Evolutionary conservation across 2,797 vertebrate species (phyloP).

Genomic region (Lagorchestes hirsutus): DNA sequence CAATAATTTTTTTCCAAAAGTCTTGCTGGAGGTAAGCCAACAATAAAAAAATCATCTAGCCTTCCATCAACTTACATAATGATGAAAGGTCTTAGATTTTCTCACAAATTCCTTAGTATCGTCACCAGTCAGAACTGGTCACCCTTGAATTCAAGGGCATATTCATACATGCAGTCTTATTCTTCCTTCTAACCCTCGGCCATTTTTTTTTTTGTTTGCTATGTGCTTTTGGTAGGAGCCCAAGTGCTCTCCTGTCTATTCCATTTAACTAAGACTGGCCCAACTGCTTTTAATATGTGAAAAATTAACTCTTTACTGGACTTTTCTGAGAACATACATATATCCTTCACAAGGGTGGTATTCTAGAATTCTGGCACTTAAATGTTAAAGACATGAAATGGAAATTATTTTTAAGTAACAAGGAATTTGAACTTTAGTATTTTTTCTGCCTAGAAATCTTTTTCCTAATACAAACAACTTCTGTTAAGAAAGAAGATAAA

Average conservation of each 20-base stretch:
- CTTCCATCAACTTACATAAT: slow-evolving; percentile 16
- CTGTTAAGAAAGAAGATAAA: slow-evolving; percentile 12
- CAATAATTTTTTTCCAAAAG: slow-evolving; percentile 30
- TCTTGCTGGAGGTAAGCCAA: neutral
- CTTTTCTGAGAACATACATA: slow-evolving; percentile 35
- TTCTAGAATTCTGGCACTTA: slow-evolving; percentile 12
- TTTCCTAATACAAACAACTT: neutral
- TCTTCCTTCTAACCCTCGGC: slow-evolving; percentile 15
- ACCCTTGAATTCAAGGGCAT: slow-evolving; percentile 25
- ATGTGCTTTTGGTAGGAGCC: slow-evolving; percentile 15
- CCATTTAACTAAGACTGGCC: neutral
- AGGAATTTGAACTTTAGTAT: neutral
- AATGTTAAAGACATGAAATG: neutral
- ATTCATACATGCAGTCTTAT: neutral
- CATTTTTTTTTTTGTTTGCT: slow-evolving; percentile 22
- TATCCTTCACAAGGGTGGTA: neutral
- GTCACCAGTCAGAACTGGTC: neutral
- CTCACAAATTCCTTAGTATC: neutral
- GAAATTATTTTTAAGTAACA: neutral
- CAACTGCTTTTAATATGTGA: slow-evolving; percentile 1
- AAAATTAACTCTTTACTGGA: slow-evolving; percentile 29
- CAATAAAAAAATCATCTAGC: neutral
- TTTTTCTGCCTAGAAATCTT: slow-evolving; percentile 5
- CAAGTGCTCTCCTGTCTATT: slow-evolving; percentile 7
- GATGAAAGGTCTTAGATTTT: slow-evolving; percentile 1